phyloP scores from a whole-genome alignment of 1,140 invertebrate species.

The Pogonomyrmex californicus region DNA sequence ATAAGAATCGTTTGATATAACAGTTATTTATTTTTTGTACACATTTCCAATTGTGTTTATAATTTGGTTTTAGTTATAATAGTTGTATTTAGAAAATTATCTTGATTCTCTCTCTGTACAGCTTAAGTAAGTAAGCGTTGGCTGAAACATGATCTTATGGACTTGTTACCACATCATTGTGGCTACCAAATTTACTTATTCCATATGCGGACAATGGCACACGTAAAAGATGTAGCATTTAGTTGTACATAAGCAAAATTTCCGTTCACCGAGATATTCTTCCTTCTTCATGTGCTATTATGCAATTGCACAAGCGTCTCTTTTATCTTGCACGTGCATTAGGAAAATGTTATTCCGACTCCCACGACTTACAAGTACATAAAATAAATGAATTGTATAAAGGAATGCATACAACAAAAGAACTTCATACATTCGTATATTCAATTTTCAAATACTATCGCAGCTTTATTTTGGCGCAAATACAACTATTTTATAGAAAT shows the following conservation, averaged over 20 bases:
- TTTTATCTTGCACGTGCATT: constrained; percentile 25
- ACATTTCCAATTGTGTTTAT: neutral
- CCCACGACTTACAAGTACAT: neutral
- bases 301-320: too few relatives aligned
- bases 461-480: neutral
- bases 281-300: neutral
- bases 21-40: neutral
- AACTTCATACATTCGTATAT: neutral
- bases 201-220: neutral
- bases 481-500: constrained; percentile 15
- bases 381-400: neutral
- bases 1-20: neutral
- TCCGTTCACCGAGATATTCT: neutral
- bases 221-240: neutral
- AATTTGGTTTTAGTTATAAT: neutral
- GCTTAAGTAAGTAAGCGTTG: constrained; percentile 13
- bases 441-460: constrained; percentile 3
- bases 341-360: constrained; percentile 22
- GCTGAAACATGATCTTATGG: neutral
- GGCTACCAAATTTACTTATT: constrained; percentile 56
- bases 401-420: neutral
- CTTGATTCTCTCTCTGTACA: neutral
- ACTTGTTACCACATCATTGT: constrained; percentile 33
- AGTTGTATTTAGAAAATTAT: neutral
- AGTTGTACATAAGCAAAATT: neutral